Conservation (phyloP, 2,113 vertebrate genomes). For the Prietella phreatophila region DNA sequence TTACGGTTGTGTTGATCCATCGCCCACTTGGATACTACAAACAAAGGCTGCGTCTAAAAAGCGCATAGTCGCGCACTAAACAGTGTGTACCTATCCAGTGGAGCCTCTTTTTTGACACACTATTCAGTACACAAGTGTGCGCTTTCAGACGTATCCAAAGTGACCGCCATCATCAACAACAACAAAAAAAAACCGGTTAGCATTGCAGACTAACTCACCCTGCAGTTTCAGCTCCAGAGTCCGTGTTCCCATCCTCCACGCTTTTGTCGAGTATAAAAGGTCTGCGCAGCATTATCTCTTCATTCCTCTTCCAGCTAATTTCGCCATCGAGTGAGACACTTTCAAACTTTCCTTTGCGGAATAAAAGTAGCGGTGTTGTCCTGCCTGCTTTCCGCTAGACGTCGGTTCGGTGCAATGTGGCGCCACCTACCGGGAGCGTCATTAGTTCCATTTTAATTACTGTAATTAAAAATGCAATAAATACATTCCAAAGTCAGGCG, state of each 20-base stretch:
- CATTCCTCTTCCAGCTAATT: background rate
- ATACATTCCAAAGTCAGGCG: background rate
- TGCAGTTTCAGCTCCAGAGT: conserved; percentile 69
- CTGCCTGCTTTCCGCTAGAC: background rate
- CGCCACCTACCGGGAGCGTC: background rate
- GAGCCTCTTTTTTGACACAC: background rate
- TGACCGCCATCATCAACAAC: background rate
- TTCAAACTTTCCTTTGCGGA: conserved; percentile 15
- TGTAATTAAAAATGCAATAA: background rate
- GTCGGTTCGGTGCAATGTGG: background rate
- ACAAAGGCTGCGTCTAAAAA: conserved; percentile 20
- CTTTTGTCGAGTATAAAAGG: conserved; percentile 31
- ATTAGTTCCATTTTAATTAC: background rate
- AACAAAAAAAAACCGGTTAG: conserved; percentile 1
- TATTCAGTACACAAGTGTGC: background rate
- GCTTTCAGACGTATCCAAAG: conserved; percentile 11
- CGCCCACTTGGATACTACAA: conserved; percentile 44
- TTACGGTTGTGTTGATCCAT: conserved; percentile 38
- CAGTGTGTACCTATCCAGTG: background rate
- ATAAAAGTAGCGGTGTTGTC: background rate
- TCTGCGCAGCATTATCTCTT: conserved; percentile 56
- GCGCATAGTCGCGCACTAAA: background rate
- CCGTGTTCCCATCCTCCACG: conserved; percentile 60
- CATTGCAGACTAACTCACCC: conserved; percentile 63
- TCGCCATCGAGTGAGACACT: conserved; percentile 6